Base-by-base conservation (phyloP, 2,888 invertebrate species). In the Elegia similella region DNA sequence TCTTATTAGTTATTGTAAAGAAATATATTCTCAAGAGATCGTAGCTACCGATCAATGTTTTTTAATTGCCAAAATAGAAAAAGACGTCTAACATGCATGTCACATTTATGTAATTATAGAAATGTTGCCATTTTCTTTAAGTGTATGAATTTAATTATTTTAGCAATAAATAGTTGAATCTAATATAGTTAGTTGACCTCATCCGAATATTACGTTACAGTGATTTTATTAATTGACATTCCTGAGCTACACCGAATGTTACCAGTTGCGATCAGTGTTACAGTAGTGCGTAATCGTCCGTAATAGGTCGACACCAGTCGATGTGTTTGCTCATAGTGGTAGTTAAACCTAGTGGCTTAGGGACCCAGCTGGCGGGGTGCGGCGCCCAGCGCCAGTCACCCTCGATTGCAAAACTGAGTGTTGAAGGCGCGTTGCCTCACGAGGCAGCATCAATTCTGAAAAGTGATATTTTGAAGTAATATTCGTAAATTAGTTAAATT, bases 391-490 rank as follows among this genome's bases (percentile, higher is more conserved):
- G 42, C 10, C 23, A 15, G 29, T 15, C 48, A 43, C 29, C 16
- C 30, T 56, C 30, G 32, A 42, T 34, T 32, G 17, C 23, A 10
- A 46, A 23, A 38, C 55, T 23, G 12, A 17, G 67, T 65, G 70
- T 67, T 67, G 65, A 57, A 62, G 62, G 71, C 67, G 65, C 63
- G 69, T 67, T 66, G 74, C 70, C 72, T 65, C 53, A 13, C 60
- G 61, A 68, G 67, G 75, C 79, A 76, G 72, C 74, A 78, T 78
- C 76, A 79, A 82, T 79, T 78, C 72, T 66, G 73, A 78, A 70
- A 74, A 67, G 83, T 85, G 82, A 84, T 85, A 84, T 82, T 82
- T 80, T 78, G 67, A 76, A 76, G 72, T 71, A 80, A 82, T 67
- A 65, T 68, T 56, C 68, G 59, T 69, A 71, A 65, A 70, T 69